Conservation (phyloP, 2,797 vertebrate species). For the Arctocebus calabarensis region DNA sequence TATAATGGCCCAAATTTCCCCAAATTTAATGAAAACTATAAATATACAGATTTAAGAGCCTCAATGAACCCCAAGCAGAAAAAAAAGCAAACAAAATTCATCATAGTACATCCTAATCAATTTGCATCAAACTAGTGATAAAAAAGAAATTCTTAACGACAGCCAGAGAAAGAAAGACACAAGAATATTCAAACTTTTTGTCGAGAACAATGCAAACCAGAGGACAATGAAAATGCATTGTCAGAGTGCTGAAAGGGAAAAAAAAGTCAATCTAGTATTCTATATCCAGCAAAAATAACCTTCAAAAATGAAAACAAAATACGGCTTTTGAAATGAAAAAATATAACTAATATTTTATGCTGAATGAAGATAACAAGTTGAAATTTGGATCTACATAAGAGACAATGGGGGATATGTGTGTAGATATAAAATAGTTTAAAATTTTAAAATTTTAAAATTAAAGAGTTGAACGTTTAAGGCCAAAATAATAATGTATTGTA, state of each 20-base stretch:
- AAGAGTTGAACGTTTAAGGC: neutral
- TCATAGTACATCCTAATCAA: neutral
- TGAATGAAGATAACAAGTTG: neutral
- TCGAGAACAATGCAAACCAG: neutral
- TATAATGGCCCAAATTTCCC: neutral
- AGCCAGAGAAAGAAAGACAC: neutral
- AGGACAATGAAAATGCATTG: neutral
- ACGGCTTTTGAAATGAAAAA: neutral
- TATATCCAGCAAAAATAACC: constrained; percentile 10
- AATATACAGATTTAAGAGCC: neutral
- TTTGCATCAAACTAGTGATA: neutral
- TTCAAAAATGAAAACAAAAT: neutral
- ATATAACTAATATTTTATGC: neutral
- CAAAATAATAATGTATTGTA: neutral
- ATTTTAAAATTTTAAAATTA: neutral
- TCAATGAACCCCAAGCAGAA: neutral
- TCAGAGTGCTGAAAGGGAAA: neutral
- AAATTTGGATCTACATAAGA: neutral
- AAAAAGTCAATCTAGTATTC: neutral
- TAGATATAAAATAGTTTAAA: neutral
- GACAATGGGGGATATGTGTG: neutral
- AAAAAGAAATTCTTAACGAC: neutral
- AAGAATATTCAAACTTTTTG: neutral
- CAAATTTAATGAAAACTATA: neutral
- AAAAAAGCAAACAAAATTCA: neutral